phyloP scores from a whole-genome alignment of 2,797 vertebrate species.

The Silurus aristotelis region DNA sequence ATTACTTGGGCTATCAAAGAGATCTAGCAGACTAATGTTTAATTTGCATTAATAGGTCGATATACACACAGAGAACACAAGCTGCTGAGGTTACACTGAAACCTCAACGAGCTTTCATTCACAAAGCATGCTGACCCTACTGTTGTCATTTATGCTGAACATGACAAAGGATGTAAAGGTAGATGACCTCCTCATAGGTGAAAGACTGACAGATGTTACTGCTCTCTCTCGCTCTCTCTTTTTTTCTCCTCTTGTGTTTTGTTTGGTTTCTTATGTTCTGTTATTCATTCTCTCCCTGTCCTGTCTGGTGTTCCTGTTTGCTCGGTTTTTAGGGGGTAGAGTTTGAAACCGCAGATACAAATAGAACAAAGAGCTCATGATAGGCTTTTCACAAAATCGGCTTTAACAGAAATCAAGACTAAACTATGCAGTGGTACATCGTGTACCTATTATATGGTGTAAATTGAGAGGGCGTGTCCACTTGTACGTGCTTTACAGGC shows the following conservation, averaged over 20 bases:
- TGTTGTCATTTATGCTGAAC: constrained; percentile 45
- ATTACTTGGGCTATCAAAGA: constrained; percentile 72
- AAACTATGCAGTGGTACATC: not conserved
- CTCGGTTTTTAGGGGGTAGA: not conserved
- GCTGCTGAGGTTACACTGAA: constrained; percentile 45
- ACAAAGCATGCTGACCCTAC: constrained; percentile 46
- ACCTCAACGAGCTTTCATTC: constrained; percentile 59
- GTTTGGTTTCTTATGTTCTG: constrained; percentile 26
- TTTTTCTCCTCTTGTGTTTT: not conserved
- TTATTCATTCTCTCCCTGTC: constrained; percentile 11
- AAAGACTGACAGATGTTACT: constrained; percentile 58
- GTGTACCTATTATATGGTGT: not conserved
- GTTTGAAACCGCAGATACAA: constrained; percentile 10
- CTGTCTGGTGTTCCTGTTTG: constrained; percentile 22
- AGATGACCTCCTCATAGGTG: constrained; percentile 61
- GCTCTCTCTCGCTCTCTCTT: constrained; percentile 30
- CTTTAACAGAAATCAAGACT: not conserved
- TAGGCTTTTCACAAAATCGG: not conserved
- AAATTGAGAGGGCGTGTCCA: not conserved
- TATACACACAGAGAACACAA: constrained; percentile 48
- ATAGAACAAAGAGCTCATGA: constrained; percentile 13
- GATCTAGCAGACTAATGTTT: constrained; percentile 75
- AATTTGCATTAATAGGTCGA: constrained; percentile 73
- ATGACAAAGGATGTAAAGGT: constrained; percentile 65
- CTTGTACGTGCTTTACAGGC: not conserved